Percentiles rank a stretch among this genome's conserved stretches.
Conservation (phyloP, 2,888 invertebrate species). For the Patella caerulea region DNA sequence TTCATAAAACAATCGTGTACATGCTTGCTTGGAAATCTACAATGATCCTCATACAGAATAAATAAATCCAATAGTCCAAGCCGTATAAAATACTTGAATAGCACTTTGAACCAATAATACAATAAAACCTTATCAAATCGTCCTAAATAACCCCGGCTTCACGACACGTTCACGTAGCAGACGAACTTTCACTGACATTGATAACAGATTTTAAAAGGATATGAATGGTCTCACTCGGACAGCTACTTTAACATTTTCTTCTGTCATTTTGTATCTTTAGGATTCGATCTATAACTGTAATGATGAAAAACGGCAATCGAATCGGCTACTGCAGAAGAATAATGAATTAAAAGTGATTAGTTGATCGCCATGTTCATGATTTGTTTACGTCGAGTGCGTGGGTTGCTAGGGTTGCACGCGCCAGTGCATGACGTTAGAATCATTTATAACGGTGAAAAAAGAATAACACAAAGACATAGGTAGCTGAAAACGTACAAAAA, state of each 20-base stretch:
- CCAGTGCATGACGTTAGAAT: background rate
- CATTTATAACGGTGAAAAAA: too few relatives aligned
- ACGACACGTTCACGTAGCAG: too few relatives aligned
- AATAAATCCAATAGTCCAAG: too few relatives aligned
- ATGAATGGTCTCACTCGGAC: slow-evolving; percentile 75
- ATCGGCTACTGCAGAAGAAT: background rate
- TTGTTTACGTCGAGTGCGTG: background rate
- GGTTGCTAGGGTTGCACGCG: slow-evolving; percentile 7
- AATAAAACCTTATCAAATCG: too few relatives aligned
- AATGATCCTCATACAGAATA: too few relatives aligned
- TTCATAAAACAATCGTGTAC: too few relatives aligned
- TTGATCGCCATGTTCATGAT: background rate
- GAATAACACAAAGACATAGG: too few relatives aligned
- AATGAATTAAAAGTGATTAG: background rate
- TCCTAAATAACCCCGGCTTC: too few relatives aligned
- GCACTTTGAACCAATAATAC: too few relatives aligned
- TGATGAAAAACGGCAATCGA: background rate
- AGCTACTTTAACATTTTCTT: slow-evolving; percentile 75
- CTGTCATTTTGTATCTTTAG: slow-evolving; percentile 48
- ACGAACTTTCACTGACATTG: background rate
- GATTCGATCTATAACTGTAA: background rate
- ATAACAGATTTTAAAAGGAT: slow-evolving; percentile 60
- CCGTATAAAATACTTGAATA: too few relatives aligned
- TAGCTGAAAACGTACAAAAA: too few relatives aligned
- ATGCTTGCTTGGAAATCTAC: too few relatives aligned